These are phyloP conservation scores for Lasioglossum vierecki DNA, from an alignment of 2,888 invertebrate species.

Conservation along the genomic window DNA sequence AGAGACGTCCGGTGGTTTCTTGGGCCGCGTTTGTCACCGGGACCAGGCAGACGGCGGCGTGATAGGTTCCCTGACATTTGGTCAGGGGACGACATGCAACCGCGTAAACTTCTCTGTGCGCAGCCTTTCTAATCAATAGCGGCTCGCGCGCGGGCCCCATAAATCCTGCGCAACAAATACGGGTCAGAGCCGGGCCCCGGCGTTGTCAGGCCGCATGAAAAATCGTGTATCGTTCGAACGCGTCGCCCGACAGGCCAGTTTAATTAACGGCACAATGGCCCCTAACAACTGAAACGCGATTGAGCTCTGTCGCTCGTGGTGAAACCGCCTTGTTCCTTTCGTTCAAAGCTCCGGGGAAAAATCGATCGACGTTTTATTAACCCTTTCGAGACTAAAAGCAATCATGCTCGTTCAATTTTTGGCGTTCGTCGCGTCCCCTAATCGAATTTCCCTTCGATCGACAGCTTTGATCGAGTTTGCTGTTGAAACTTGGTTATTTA, in stretches of 20 bases:
- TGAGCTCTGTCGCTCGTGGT: constrained; percentile 20
- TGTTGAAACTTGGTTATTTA: neutral
- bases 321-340: neutral
- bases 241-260: constrained; percentile 28
- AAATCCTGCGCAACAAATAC: constrained; percentile 46
- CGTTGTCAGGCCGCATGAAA: constrained; percentile 34
- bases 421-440: neutral
- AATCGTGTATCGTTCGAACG: constrained; percentile 26
- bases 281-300: constrained; percentile 27
- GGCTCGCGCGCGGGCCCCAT: constrained; percentile 31
- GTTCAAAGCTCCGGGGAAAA: neutral
- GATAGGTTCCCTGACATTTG: constrained; percentile 48
- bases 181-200: constrained; percentile 24
- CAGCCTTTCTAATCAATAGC: constrained; percentile 52
- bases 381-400: neutral
- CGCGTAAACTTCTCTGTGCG: constrained; percentile 3
- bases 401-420: neutral
- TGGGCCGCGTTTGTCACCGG: neutral
- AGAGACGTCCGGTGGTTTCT: neutral
- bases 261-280: constrained; percentile 32
- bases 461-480: too few relatives aligned
- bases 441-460: neutral
- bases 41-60: neutral
- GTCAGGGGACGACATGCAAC: constrained; percentile 31
- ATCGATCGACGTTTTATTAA: neutral